phyloP scores from a whole-genome alignment of 2,797 vertebrate genomes.

The Anguilla pacifica region DNA sequence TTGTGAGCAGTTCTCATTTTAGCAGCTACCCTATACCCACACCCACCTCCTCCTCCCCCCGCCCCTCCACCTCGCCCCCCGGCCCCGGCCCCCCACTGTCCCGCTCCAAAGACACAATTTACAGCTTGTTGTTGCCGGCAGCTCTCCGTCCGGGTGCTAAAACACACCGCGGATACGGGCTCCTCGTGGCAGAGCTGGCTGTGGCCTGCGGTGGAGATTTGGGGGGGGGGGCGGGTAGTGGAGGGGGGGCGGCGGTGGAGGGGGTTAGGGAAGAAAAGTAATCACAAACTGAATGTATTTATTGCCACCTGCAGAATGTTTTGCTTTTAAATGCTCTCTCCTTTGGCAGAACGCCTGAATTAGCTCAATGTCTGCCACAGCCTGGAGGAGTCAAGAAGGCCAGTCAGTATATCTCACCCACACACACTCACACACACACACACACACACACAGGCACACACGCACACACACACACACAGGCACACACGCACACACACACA shows the following conservation, averaged over 20 bases:
- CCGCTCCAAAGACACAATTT: slow-evolving; percentile 55
- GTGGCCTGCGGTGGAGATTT: slow-evolving; percentile 44
- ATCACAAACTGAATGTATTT: slow-evolving; percentile 64
- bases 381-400: too few relatives aligned
- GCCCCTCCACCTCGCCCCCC: neutral
- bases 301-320: slow-evolving; percentile 62
- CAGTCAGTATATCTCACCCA: neutral
- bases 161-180: slow-evolving; percentile 59
- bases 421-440: too few relatives aligned
- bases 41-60: neutral
- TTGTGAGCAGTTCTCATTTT: slow-evolving; percentile 27
- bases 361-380: too few relatives aligned
- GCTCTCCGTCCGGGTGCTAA: slow-evolving; percentile 59
- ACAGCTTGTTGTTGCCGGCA: slow-evolving; percentile 49
- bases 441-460: too few relatives aligned
- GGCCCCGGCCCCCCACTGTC: neutral
- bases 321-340: slow-evolving; percentile 66
- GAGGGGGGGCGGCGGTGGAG: too few relatives aligned
- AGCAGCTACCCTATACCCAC: neutral
- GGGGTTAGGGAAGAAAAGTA: slow-evolving; percentile 30
- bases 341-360: slow-evolving; percentile 52
- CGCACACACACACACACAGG: too few relatives aligned
- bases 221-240: neutral
- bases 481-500: too few relatives aligned
- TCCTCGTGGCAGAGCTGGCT: slow-evolving; percentile 30